Percentiles rank a stretch among this genome's conserved stretches.
phyloP scores from a whole-genome alignment of 2,797 vertebrate genomes.

The Balearica regulorum region DNA sequence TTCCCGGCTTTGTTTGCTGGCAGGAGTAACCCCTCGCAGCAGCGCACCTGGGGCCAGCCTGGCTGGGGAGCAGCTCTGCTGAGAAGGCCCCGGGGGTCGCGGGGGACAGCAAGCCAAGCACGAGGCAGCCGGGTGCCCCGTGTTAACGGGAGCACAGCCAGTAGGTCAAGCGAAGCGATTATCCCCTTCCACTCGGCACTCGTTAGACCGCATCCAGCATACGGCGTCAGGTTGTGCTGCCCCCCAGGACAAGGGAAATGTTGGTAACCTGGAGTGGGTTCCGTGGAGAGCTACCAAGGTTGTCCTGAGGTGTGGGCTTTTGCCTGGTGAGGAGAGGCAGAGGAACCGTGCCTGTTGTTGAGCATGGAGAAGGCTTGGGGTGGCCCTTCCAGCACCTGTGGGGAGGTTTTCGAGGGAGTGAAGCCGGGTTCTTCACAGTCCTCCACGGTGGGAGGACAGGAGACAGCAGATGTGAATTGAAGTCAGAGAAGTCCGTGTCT shows the following conservation, averaged over 20 bases:
- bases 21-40: not conserved
- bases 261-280: not conserved
- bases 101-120: not conserved
- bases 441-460: not conserved
- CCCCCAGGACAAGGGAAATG: not conserved
- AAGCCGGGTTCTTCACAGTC: not conserved
- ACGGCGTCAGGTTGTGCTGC: not conserved
- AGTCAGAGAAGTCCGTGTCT: not conserved
- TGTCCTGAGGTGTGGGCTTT: not conserved
- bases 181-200: not conserved
- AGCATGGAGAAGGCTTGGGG: not conserved
- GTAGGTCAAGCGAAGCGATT: not conserved
- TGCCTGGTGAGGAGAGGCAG: not conserved
- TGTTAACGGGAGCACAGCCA: not conserved
- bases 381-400: not conserved
- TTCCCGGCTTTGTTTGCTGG: not conserved
- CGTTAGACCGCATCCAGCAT: accelerated
- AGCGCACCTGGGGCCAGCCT: not conserved
- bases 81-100: accelerated
- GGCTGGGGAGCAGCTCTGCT: not conserved
- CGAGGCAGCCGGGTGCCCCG: accelerated
- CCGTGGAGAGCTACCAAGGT: not conserved
- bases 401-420: not conserved
- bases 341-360: not conserved
- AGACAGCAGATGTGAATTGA: not conserved